These are phyloP conservation scores for Clavelina lepadiformis DNA, from an alignment of 23 tunicate genomes.

Conservation along the genomic window DNA sequence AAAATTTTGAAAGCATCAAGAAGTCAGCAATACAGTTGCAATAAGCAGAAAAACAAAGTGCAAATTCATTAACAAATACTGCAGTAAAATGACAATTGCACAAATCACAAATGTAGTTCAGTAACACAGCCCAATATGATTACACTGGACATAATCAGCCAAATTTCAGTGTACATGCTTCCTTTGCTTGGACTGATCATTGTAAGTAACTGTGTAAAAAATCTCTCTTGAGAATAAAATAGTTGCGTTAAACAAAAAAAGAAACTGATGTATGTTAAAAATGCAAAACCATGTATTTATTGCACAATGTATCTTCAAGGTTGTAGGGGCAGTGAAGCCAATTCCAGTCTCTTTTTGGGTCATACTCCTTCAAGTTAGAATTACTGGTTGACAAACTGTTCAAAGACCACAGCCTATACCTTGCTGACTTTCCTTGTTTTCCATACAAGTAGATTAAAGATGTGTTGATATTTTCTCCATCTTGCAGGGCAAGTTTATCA, in stretches of 20 bases:
- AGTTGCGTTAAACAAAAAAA: background rate
- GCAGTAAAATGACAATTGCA: no score
- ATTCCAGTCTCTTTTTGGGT: conserved; percentile 18
- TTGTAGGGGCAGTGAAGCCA: conserved; percentile 20
- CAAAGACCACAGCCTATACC: conserved; percentile 41
- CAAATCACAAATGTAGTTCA: no score
- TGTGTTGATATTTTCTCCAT: no score
- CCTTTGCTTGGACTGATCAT: no score
- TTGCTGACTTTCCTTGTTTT: conserved; percentile 57
- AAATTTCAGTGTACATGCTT: no score
- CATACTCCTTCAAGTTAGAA: conserved; percentile 20
- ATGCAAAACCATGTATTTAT: conserved; percentile 9
- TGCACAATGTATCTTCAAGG: conserved; percentile 1
- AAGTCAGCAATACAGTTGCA: no score
- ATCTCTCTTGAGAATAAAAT: background rate
- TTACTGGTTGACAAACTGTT: conserved; percentile 23
- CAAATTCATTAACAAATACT: no score
- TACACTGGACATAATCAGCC: no score
- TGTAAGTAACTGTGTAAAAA: no score
- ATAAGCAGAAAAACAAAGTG: no score
- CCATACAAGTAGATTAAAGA: conserved; percentile 28
- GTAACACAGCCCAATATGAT: conserved; percentile 1
- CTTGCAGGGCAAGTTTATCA: no score
- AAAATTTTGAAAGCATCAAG: no score
- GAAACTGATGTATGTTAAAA: background rate